Percentiles rank a stretch among this genome's conserved stretches.
phyloP scores from a whole-genome alignment of 1,140 invertebrate species.

The Carposina sasakii region DNA sequence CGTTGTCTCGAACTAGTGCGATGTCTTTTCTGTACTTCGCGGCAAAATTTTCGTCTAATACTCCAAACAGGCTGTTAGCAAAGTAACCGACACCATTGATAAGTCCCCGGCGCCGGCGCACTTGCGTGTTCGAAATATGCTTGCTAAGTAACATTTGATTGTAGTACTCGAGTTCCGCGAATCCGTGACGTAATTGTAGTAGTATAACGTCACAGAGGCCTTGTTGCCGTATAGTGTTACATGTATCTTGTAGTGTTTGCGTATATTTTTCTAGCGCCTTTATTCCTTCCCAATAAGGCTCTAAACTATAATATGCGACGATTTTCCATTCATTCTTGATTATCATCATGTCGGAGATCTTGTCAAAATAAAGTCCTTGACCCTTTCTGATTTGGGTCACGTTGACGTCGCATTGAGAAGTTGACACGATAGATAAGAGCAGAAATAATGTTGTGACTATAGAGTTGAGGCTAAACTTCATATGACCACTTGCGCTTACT shows the following conservation, averaged over 20 bases:
- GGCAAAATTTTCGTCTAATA: conserved; percentile 2
- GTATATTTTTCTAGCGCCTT: neutral
- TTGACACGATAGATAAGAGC: neutral
- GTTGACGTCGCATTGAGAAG: neutral
- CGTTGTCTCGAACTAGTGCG: neutral
- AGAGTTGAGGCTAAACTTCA: neutral
- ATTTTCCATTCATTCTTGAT: neutral
- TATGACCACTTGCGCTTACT: neutral
- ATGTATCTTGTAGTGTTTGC: neutral
- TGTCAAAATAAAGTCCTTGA: conserved; percentile 4
- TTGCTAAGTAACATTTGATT: neutral
- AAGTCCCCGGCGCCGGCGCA: neutral
- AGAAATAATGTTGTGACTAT: neutral
- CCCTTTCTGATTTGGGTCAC: neutral
- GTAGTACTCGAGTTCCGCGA: neutral
- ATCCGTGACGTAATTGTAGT: conserved; percentile 1
- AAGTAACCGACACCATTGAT: conserved; percentile 2
- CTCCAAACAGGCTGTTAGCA: conserved; percentile 1
- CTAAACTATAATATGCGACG: neutral
- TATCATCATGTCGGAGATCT: conserved; percentile 1
- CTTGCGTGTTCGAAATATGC: neutral
- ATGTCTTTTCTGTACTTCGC: conserved; percentile 1
- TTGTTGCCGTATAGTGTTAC: neutral
- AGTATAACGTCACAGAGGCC: neutral
- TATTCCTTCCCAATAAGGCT: neutral